Conservation (phyloP, 1,140 invertebrate species). For the Eumaeus atala region DNA sequence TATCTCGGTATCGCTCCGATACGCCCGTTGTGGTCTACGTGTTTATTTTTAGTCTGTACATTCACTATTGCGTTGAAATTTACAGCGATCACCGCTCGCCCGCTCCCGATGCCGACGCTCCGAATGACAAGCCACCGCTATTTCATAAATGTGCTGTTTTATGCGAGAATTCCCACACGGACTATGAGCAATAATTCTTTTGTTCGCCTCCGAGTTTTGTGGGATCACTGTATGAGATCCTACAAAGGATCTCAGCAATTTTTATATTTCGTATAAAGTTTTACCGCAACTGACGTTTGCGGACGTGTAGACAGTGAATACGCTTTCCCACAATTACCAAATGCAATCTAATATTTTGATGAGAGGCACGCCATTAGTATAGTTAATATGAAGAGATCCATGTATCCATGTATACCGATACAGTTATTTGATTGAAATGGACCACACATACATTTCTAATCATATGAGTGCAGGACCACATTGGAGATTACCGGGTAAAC, state of each 20-base stretch:
- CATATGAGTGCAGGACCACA: too few species aligned
- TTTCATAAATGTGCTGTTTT: slow-evolving; percentile 65
- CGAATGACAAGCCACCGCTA: slow-evolving; percentile 59
- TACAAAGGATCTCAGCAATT: slow-evolving; percentile 5
- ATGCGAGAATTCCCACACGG: slow-evolving; percentile 44
- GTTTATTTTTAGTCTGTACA: slow-evolving; percentile 69
- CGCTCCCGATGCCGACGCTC: slow-evolving; percentile 47
- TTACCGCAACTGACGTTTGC: not conserved
- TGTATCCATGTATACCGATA: too few species aligned
- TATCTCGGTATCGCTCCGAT: slow-evolving; percentile 60
- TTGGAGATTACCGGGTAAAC: too few species aligned
- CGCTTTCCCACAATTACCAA: too few species aligned
- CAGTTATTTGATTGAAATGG: too few species aligned
- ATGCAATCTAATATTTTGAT: too few species aligned
- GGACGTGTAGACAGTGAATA: not conserved
- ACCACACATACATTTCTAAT: too few species aligned
- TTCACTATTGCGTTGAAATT: slow-evolving; percentile 64
- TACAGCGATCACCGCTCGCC: slow-evolving; percentile 56
- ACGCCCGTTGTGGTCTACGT: slow-evolving; percentile 51
- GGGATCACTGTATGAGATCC: slow-evolving; percentile 12
- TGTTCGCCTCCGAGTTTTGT: slow-evolving; percentile 25
- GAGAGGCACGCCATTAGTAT: too few species aligned
- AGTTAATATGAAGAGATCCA: too few species aligned
- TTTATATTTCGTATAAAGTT: slow-evolving; percentile 1
- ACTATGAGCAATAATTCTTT: slow-evolving; percentile 54